A percentile compares a stretch with the other conserved stretches of the same genome.
Conservation (phyloP, 2,797 vertebrate genomes). For the Galago senegalensis region DNA sequence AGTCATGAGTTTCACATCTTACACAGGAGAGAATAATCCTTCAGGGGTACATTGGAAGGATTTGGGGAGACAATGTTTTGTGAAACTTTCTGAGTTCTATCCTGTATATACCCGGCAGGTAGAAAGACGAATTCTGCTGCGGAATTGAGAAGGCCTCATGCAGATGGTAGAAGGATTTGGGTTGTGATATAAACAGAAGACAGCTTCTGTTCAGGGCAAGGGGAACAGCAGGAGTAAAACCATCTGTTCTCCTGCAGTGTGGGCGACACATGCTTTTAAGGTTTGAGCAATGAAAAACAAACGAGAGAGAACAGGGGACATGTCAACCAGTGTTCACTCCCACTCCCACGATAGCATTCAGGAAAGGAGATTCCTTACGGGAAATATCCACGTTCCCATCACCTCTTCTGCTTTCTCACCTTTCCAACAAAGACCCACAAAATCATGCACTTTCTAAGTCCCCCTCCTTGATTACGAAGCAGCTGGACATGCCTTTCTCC, state of each 20-base stretch:
- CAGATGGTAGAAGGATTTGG: neutral
- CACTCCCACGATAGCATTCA: neutral
- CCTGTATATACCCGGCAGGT: neutral
- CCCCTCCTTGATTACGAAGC: neutral
- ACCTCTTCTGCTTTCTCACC: neutral
- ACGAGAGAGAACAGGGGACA: neutral
- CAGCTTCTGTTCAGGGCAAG: neutral
- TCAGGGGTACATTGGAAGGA: neutral
- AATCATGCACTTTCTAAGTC: neutral
- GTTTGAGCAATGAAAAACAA: neutral
- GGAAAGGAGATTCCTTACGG: neutral
- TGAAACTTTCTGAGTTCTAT: conserved; percentile 1
- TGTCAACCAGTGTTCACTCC: neutral
- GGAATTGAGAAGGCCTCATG: neutral
- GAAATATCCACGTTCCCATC: neutral
- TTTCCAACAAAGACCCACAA: neutral
- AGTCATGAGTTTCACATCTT: neutral
- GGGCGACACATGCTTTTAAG: neutral
- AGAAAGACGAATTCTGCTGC: neutral
- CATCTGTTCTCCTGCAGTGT: neutral
- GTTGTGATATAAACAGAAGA: conserved; percentile 15
- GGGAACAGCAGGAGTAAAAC: neutral
- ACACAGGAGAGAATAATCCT: neutral
- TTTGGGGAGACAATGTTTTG: neutral
- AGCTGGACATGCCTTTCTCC: neutral